These are phyloP conservation scores for Gopherus flavomarginatus DNA, from an alignment of 2,113 vertebrate species.

Conservation along the genomic window DNA sequence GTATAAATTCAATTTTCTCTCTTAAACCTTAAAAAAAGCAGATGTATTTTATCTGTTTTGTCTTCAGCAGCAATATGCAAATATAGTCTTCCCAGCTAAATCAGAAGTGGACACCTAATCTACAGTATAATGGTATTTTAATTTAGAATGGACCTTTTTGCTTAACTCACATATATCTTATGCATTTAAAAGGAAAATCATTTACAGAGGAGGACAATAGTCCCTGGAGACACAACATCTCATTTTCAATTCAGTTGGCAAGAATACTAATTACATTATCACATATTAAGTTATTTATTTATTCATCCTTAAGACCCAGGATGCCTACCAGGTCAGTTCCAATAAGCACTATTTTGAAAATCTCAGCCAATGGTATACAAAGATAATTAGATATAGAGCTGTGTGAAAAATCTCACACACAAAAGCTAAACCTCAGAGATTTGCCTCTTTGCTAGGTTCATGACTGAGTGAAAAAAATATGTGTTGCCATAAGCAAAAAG, in stretches of 20 bases:
- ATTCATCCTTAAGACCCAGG: conserved; percentile 76
- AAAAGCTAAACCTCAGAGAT: conserved; percentile 66
- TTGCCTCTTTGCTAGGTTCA: conserved; percentile 46
- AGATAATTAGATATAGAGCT: conserved; percentile 74
- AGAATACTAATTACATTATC: conserved; percentile 82
- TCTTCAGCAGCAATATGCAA: conserved; percentile 33
- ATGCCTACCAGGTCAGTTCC: conserved; percentile 77
- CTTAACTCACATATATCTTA: conserved; percentile 64
- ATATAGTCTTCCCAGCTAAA: conserved; percentile 44
- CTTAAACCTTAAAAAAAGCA: background rate
- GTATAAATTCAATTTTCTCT: background rate
- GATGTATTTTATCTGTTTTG: background rate
- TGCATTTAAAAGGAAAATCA: conserved; percentile 60
- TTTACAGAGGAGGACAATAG: conserved; percentile 60
- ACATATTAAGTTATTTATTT: conserved; percentile 84
- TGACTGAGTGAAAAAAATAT: conserved; percentile 57
- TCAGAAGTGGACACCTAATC: conserved; percentile 53
- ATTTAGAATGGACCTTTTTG: conserved; percentile 67
- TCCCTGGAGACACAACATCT: conserved; percentile 73
- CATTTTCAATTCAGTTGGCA: conserved; percentile 80
- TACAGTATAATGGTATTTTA: conserved; percentile 65
- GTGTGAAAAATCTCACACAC: conserved; percentile 43
- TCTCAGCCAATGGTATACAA: conserved; percentile 54
- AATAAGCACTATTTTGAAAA: conserved; percentile 76
- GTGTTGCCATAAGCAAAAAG: conserved; percentile 26